A percentile compares a stretch with the other conserved stretches of the same genome.
Evolutionary conservation across 1,140 invertebrate species (phyloP).

Genomic region (Mizuhopecten yessoensis): DNA sequence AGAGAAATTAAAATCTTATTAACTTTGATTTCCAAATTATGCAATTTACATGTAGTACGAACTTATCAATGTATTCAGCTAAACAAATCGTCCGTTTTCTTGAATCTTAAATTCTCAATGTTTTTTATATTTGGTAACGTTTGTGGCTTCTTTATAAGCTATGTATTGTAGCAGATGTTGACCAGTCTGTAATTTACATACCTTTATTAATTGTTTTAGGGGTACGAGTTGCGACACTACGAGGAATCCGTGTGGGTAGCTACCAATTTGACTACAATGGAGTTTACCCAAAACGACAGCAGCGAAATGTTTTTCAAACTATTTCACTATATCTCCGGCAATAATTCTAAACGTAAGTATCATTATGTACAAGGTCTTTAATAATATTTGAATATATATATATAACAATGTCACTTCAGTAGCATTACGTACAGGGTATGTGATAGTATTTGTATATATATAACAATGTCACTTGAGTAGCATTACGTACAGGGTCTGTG

Average conservation of each 20-base stretch:
- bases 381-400: too few relatives aligned
- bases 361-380: not conserved
- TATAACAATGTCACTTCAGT: too few relatives aligned
- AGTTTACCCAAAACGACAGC: slow-evolving; percentile 62
- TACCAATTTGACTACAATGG: slow-evolving; percentile 69
- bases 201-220: slow-evolving; percentile 52
- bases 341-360: slow-evolving; percentile 71
- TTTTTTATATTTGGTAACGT: not conserved
- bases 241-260: slow-evolving; percentile 77
- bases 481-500: too few relatives aligned
- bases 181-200: too few relatives aligned
- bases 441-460: too few relatives aligned
- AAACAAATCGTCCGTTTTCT: not conserved
- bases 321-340: slow-evolving; percentile 80
- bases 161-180: too few relatives aligned
- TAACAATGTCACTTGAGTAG: too few relatives aligned
- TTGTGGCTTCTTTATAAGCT: not conserved
- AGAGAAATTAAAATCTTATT: too few relatives aligned
- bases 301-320: slow-evolving; percentile 74
- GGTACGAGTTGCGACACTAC: slow-evolving; percentile 77
- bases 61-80: not conserved
- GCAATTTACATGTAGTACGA: too few relatives aligned
- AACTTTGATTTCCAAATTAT: too few relatives aligned
- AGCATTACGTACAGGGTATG: too few relatives aligned
- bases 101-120: too few relatives aligned